Conservation (phyloP, 2,797 vertebrate genomes). For the Sebastes kiyomatsui region DNA sequence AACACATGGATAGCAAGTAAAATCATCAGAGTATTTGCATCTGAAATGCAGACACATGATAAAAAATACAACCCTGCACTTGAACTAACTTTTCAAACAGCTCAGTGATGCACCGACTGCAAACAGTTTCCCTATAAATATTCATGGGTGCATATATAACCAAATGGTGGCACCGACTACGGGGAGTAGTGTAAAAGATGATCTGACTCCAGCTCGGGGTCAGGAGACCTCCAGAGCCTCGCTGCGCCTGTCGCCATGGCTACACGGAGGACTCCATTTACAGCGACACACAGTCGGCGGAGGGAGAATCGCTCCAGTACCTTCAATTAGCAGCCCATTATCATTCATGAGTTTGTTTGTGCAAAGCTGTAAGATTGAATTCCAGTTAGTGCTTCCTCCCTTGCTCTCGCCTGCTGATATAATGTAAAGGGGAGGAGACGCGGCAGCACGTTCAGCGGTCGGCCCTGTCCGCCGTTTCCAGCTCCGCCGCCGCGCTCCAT, state of each 20-base stretch:
- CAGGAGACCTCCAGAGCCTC: slow-evolving; percentile 60
- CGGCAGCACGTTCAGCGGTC: not conserved
- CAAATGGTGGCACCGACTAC: slow-evolving; percentile 39
- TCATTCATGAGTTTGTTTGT: slow-evolving; percentile 80
- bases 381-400: slow-evolving; percentile 53
- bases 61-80: not conserved
- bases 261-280: slow-evolving; percentile 73
- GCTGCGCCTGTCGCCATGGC: slow-evolving; percentile 57
- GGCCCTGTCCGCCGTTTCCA: not conserved
- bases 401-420: slow-evolving; percentile 42
- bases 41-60: not conserved
- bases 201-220: slow-evolving; percentile 64
- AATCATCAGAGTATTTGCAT: not conserved
- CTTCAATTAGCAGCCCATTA: slow-evolving; percentile 77
- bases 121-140: slow-evolving; percentile 51
- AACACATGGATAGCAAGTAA: not conserved
- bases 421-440: slow-evolving; percentile 27
- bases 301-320: slow-evolving; percentile 60
- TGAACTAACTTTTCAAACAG: slow-evolving; percentile 22
- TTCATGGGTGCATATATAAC: slow-evolving; percentile 62
- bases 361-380: slow-evolving; percentile 70
- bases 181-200: slow-evolving; percentile 41
- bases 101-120: slow-evolving; percentile 11
- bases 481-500: slow-evolving; percentile 17
- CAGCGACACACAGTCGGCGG: slow-evolving; percentile 48